Evolutionary conservation across 2,797 vertebrate species (phyloP), one percentile per base, ranked within the genome.

Genomic region (Odontamblyopus rebecca): DNA sequence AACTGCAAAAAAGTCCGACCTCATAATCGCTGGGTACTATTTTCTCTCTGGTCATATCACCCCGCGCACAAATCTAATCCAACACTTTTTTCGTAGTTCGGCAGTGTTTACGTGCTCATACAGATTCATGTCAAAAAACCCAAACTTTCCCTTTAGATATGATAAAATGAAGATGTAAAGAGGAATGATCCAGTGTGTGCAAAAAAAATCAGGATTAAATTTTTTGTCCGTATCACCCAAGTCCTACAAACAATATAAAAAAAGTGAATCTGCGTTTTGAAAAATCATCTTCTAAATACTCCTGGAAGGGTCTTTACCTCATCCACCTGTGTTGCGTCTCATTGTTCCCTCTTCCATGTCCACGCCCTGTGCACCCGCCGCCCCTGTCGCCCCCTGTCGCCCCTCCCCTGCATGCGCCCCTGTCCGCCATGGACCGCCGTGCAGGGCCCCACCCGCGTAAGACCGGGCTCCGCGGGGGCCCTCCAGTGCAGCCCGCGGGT

Each of bases 381-480:
- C 35, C 62, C 62, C 23, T 69, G 57, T 67, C 3, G 57, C 69
- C 61, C 32, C 67, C 30, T 65, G 80, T 35, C 32, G 7, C 67
- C 23, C 71, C 54, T 69, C 1, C 61, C 72, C 65, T 76, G 82
- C 89, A 86, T 75, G 75, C 51, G 27, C 53, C 23, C 68, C 72
- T 19, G 23, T 50, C 48, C 59, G 61, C 56, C 30, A 29, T 2
- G 13, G 68, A 66, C 64, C 5, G 11, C 13, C 29, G 18, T 32
- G 66, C 82, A 93, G 90, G 91, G 88, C 89, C 90, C 91, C 71
- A 89, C 83, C 0, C 74, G 88, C 75, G 87, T 85, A 86, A 89
- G 95, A 86, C 90, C 93, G 75, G 82, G 88, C 89, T 95, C 95
- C 83, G 94, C 94, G 89, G 95, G 93, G 87, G 93, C 92, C 91